phyloP scores from a whole-genome alignment of 37 sponge, comb jelly and placozoan species.

The Hexactinellida sp. region DNA sequence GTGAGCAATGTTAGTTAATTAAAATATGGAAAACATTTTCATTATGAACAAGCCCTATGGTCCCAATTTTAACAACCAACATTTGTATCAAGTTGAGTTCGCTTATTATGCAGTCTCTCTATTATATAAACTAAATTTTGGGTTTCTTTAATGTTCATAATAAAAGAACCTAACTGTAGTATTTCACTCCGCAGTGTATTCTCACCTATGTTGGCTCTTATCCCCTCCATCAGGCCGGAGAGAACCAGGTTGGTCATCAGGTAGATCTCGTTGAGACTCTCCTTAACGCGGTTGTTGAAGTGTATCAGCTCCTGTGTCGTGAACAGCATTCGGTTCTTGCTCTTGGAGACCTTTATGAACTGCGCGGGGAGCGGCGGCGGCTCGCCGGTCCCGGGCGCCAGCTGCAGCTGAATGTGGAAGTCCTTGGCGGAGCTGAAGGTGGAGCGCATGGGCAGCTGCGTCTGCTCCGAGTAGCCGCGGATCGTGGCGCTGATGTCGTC shows the following conservation, averaged over 20 bases:
- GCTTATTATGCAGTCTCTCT: too few species aligned
- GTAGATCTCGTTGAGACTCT: conserved; percentile 83
- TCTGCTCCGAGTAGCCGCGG: conserved; percentile 26
- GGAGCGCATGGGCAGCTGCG: conserved; percentile 60
- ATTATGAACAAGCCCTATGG: too few species aligned
- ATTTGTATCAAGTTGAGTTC: too few species aligned
- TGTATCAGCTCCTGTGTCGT: conserved; percentile 71
- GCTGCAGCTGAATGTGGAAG: conserved; percentile 74
- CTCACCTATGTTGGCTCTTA: background rate
- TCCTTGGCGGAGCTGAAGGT: conserved; percentile 67
- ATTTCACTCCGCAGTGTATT: background rate
- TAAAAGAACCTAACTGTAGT: too few species aligned
- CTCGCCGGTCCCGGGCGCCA: conserved; percentile 24
- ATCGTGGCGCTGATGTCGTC: conserved; percentile 72
- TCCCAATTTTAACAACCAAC: too few species aligned
- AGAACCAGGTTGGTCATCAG: conserved; percentile 55
- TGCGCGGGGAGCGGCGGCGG: conserved; percentile 34
- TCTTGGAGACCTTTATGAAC: conserved; percentile 65
- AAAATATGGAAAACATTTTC: too few species aligned
- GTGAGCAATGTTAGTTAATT: too few species aligned
- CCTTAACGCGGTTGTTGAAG: conserved; percentile 57
- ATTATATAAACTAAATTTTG: too few species aligned
- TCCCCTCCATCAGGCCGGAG: background rate
- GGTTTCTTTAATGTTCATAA: too few species aligned
- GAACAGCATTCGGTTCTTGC: conserved; percentile 53